A percentile compares a stretch with the other conserved stretches of the same genome.
phyloP scores from a whole-genome alignment of 1,140 invertebrate species.

The Drosophila pandora region DNA sequence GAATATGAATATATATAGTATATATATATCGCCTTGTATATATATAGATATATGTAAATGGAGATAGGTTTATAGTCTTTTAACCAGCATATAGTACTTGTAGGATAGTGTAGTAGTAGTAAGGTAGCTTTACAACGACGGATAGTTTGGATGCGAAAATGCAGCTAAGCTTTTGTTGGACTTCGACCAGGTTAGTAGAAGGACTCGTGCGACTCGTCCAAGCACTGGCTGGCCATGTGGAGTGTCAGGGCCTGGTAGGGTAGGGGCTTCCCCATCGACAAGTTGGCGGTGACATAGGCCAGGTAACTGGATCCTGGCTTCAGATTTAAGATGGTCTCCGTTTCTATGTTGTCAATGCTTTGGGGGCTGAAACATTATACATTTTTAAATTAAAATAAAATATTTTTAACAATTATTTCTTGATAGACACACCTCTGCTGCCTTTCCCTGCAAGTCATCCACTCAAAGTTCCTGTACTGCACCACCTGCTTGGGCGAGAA shows the following conservation, averaged over 20 bases:
- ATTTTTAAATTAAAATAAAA: not conserved
- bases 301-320: constrained; percentile 74
- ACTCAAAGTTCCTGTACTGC: constrained; percentile 72
- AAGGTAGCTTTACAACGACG: constrained; percentile 81
- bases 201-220: constrained; percentile 67
- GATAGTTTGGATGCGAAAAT: constrained; percentile 65
- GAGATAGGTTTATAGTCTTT: constrained; percentile 55
- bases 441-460: constrained; percentile 68
- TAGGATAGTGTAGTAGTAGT: constrained; percentile 44
- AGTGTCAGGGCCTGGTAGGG: constrained; percentile 77
- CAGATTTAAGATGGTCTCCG: constrained; percentile 72
- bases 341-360: constrained; percentile 63
- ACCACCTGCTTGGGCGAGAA: constrained; percentile 66
- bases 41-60: constrained; percentile 37
- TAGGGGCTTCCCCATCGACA: constrained; percentile 70
- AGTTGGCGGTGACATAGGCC: constrained; percentile 78
- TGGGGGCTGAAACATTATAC: not conserved
- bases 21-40: constrained; percentile 32
- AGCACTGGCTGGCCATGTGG: constrained; percentile 69
- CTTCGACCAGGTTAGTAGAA: constrained; percentile 59
- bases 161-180: constrained; percentile 36
- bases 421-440: constrained; percentile 49
- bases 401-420: not conserved
- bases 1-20: constrained; percentile 44
- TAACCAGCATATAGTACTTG: constrained; percentile 57